A percentile compares a stretch with the other conserved stretches of the same genome.
Evolutionary conservation across 2,113 vertebrate genomes (phyloP).

Genomic region (Nothoprocta perdicaria): DNA sequence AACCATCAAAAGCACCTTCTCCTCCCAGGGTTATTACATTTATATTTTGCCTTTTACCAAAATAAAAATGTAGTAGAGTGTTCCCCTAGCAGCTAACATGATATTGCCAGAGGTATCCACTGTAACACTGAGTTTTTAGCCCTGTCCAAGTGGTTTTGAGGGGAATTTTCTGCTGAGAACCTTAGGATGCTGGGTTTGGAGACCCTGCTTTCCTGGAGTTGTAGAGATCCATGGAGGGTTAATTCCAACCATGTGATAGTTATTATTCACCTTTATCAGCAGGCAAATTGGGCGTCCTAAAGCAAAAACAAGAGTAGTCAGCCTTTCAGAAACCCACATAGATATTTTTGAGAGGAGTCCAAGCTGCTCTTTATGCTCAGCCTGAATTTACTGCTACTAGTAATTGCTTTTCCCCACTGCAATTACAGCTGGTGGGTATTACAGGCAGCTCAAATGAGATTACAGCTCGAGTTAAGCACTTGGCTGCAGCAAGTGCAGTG

Average conservation of each 20-base stretch:
- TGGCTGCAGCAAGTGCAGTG: not conserved
- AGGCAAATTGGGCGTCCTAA: not conserved
- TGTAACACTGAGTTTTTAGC: not conserved
- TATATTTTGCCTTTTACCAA: not conserved
- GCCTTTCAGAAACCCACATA: not conserved
- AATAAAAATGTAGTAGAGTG: not conserved
- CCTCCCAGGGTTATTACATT: not conserved
- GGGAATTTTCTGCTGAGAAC: not conserved
- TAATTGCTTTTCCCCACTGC: not conserved
- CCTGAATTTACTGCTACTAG: not conserved
- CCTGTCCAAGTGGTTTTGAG: not conserved
- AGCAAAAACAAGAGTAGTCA: not conserved
- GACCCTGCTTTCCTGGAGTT: fast-evolving
- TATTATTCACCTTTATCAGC: not conserved
- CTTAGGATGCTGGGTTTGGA: not conserved
- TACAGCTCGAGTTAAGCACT: not conserved
- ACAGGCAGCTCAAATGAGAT: not conserved
- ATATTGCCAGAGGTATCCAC: not conserved
- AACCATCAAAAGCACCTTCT: not conserved
- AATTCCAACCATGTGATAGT: not conserved
- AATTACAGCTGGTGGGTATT: not conserved
- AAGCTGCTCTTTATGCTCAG: not conserved
- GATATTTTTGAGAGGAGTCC: not conserved
- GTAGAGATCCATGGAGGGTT: not conserved
- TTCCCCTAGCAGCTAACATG: not conserved